Evolutionary conservation across 1,140 invertebrate species (phyloP).

Genomic region (Ceratitis capitata): DNA sequence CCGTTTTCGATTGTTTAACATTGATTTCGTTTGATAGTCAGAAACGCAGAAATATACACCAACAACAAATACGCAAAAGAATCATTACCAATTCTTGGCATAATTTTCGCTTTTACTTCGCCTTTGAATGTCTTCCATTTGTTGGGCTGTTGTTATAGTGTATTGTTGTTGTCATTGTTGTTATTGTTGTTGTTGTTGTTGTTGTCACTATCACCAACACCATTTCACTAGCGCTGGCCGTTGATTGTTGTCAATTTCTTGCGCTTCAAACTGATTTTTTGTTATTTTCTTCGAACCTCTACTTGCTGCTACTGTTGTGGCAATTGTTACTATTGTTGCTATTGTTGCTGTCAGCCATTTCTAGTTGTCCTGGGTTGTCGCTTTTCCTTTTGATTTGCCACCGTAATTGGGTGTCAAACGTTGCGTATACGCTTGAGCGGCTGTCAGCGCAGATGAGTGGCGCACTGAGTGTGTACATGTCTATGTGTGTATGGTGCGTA

Average conservation of each 20-base stretch:
- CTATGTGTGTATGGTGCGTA: background rate
- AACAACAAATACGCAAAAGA: background rate
- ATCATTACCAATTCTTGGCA: background rate
- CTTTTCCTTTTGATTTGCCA: constrained; percentile 14
- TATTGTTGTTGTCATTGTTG: background rate
- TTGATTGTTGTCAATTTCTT: background rate
- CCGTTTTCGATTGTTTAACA: background rate
- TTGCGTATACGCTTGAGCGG: background rate
- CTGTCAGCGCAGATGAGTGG: background rate
- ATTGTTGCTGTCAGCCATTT: background rate
- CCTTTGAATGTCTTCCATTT: background rate
- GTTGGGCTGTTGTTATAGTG: too few relatives aligned
- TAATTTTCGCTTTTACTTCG: background rate
- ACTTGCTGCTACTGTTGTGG: too few relatives aligned
- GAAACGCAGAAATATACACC: background rate
- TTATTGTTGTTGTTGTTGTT: background rate
- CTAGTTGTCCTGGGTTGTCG: constrained; percentile 3
- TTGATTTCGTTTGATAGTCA: constrained; percentile 12
- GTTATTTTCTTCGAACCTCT: too few relatives aligned
- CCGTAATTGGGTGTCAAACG: constrained; percentile 23
- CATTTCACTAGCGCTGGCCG: background rate
- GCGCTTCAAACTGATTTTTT: too few relatives aligned
- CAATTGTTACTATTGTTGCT: too few relatives aligned
- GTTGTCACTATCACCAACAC: background rate
- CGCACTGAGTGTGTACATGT: background rate